Percentiles rank a stretch among this genome's conserved stretches.
Evolutionary conservation across 2,797 vertebrate species (phyloP).

Genomic region (Oceanodroma leucorhoa): DNA sequence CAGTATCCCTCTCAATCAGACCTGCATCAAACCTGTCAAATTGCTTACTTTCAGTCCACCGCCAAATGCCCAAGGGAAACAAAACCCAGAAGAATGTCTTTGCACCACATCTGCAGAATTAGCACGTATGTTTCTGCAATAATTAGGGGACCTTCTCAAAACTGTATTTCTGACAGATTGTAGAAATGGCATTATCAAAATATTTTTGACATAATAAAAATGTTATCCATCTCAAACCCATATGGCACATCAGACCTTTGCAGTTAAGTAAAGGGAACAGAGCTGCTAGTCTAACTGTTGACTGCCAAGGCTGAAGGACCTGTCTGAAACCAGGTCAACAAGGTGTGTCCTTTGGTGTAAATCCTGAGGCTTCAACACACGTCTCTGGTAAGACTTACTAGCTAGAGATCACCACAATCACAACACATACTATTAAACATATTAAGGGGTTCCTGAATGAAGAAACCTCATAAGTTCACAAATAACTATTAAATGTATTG

Average conservation of each 20-base stretch:
- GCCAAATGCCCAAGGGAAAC: background rate
- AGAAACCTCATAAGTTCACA: background rate
- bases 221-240: background rate
- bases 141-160: conserved; percentile 4
- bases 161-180: background rate
- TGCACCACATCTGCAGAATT: background rate
- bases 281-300: background rate
- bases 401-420: background rate
- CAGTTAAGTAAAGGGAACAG: background rate
- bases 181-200: background rate
- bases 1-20: conserved; percentile 15
- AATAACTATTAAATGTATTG: background rate
- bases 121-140: background rate
- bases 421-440: background rate
- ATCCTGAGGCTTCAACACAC: background rate
- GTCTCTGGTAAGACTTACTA: background rate
- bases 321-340: background rate
- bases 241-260: background rate
- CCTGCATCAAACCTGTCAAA: conserved; percentile 27
- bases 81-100: background rate
- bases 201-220: background rate
- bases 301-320: background rate
- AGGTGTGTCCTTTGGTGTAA: background rate
- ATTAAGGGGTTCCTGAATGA: background rate
- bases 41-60: background rate